A percentile compares a stretch with the other conserved stretches of the same genome.
These are phyloP conservation scores for Pyrrhia umbra DNA, from an alignment of 2,888 invertebrate genomes.

Conservation along the genomic window DNA sequence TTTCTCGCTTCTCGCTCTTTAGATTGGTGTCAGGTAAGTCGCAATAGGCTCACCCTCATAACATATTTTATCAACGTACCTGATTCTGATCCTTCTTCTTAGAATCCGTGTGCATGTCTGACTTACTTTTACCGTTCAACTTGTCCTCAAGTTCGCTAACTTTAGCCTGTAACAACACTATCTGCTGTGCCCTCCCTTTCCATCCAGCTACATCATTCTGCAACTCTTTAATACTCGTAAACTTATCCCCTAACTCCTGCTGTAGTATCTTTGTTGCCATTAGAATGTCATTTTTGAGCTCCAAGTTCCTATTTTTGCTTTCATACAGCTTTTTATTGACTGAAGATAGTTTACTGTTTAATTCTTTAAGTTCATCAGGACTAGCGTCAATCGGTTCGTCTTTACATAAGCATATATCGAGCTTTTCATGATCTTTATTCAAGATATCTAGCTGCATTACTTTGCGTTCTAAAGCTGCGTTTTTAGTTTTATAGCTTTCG, in stretches of 20 bases:
- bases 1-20: too few species aligned
- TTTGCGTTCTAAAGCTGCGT: slow-evolving; percentile 87
- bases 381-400: slow-evolving; percentile 83
- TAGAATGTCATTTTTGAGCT: slow-evolving; percentile 93
- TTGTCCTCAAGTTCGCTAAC: slow-evolving; percentile 92
- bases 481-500: slow-evolving; percentile 90
- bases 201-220: slow-evolving; percentile 91
- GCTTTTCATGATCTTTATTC: slow-evolving; percentile 78
- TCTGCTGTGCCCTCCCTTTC: slow-evolving; percentile 95
- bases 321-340: slow-evolving; percentile 92
- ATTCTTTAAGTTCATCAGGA: slow-evolving; percentile 89
- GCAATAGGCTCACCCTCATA: too few species aligned
- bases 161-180: slow-evolving; percentile 92
- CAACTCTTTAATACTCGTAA: slow-evolving; percentile 91
- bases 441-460: slow-evolving; percentile 83
- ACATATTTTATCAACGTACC: slow-evolving; percentile 59
- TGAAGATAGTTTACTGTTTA: slow-evolving; percentile 90
- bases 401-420: slow-evolving; percentile 81
- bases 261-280: slow-evolving; percentile 93
- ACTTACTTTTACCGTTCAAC: slow-evolving; percentile 83
- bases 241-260: slow-evolving; percentile 94
- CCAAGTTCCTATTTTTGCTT: slow-evolving; percentile 92
- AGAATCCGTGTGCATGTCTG: slow-evolving; percentile 63
- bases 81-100: slow-evolving; percentile 79
- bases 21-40: too few species aligned